Conservation (phyloP, 35 echinoderm and acorn worm genomes). For the Lytechinus pictus region DNA sequence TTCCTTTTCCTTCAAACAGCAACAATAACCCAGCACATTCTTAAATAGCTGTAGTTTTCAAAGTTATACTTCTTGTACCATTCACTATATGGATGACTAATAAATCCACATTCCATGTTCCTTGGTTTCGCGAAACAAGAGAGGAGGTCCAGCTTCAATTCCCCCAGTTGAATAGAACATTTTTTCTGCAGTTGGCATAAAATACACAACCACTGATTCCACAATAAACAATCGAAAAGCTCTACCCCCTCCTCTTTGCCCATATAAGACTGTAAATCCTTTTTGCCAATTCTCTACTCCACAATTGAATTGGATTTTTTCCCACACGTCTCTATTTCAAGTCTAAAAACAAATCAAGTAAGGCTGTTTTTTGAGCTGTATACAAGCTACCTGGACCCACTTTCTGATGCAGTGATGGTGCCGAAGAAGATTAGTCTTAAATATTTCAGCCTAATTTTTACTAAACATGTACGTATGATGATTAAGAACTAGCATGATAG, state of each 20-base stretch:
- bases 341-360: conserved; percentile 41
- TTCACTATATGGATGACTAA: background rate
- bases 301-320: conserved; percentile 45
- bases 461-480: background rate
- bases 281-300: background rate
- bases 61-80: background rate
- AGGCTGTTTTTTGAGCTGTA: background rate
- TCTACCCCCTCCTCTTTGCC: background rate
- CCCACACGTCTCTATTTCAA: conserved; percentile 52
- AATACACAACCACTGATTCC: conserved; percentile 35
- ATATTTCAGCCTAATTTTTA: background rate
- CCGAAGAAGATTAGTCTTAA: background rate
- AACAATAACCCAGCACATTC: background rate
- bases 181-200: conserved; percentile 25
- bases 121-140: background rate
- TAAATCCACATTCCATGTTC: background rate
- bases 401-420: background rate
- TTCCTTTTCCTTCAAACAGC: background rate
- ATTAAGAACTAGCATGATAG: too few relatives aligned
- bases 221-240: conserved; percentile 31
- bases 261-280: conserved; percentile 25
- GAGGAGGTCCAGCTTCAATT: background rate
- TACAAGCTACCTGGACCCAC: background rate
- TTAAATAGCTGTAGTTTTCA: background rate
- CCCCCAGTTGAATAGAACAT: background rate